These are phyloP conservation scores for Aviceda subcristata DNA, from an alignment of 2,113 vertebrate species.

Conservation along the genomic window DNA sequence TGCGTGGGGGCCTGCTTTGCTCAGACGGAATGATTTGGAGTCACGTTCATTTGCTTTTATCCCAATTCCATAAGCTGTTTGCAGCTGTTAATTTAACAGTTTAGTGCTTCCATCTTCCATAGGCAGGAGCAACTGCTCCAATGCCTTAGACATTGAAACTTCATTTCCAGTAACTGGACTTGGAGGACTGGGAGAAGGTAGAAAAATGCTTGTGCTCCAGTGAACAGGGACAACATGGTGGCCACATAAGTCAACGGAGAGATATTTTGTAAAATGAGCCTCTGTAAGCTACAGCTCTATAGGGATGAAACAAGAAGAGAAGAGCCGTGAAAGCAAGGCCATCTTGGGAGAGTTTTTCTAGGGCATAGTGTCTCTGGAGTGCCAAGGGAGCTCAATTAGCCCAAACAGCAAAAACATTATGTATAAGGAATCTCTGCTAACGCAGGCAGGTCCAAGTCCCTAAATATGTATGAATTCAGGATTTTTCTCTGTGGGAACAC, in stretches of 20 bases:
- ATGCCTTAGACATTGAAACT: not conserved
- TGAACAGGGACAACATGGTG: not conserved
- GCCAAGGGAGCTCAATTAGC: not conserved
- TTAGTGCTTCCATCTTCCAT: constrained; percentile 47
- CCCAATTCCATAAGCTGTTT: not conserved
- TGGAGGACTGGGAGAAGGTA: not conserved
- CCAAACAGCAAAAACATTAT: not conserved
- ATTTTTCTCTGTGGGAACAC: not conserved
- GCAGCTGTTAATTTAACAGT: constrained; percentile 63
- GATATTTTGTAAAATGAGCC: not conserved
- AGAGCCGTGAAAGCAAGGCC: not conserved
- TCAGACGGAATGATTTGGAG: not conserved
- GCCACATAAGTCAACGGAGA: not conserved
- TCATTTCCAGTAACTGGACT: constrained; percentile 43
- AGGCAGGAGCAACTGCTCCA: not conserved
- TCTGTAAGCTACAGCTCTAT: not conserved
- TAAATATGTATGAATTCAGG: not conserved
- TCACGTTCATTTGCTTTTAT: not conserved
- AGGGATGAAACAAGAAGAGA: not conserved
- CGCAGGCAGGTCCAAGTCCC: not conserved
- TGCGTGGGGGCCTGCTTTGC: not conserved
- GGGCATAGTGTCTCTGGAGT: not conserved
- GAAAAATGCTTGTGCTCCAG: not conserved
- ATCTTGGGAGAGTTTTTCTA: not conserved
- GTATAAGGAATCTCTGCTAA: not conserved